Conservation (phyloP, 2,113 vertebrate genomes). For the Malurus melanocephalus region DNA sequence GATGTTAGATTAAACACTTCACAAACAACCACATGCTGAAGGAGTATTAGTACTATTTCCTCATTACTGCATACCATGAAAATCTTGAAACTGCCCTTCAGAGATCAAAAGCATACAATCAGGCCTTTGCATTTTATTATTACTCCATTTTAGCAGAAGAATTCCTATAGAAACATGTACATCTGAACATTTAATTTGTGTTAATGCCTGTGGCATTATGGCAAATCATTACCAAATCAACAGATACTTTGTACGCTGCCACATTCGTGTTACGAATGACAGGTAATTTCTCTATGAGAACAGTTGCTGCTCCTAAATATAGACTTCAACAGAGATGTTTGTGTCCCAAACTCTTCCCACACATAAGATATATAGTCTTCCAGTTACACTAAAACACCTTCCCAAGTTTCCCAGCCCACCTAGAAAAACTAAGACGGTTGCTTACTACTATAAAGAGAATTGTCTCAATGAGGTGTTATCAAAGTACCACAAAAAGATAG, state of each 20-base stretch:
- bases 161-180: neutral
- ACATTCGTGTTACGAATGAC: neutral
- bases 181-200: neutral
- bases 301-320: neutral
- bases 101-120: neutral
- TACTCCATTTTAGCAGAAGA: neutral
- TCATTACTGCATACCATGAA: neutral
- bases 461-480: neutral
- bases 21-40: neutral
- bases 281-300: neutral
- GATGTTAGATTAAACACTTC: conserved; percentile 59
- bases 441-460: neutral
- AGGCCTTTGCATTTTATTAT: neutral
- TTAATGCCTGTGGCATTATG: neutral
- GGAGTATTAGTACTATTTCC: neutral
- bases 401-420: neutral
- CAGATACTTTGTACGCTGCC: neutral
- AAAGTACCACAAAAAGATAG: neutral
- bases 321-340: neutral
- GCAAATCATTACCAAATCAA: neutral
- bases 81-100: neutral
- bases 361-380: neutral
- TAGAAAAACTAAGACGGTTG: neutral
- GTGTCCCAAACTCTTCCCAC: neutral
- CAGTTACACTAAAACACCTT: neutral